These are phyloP conservation scores for Fundulus diaphanus DNA, from an alignment of 2,797 vertebrate genomes.

Conservation along the genomic window DNA sequence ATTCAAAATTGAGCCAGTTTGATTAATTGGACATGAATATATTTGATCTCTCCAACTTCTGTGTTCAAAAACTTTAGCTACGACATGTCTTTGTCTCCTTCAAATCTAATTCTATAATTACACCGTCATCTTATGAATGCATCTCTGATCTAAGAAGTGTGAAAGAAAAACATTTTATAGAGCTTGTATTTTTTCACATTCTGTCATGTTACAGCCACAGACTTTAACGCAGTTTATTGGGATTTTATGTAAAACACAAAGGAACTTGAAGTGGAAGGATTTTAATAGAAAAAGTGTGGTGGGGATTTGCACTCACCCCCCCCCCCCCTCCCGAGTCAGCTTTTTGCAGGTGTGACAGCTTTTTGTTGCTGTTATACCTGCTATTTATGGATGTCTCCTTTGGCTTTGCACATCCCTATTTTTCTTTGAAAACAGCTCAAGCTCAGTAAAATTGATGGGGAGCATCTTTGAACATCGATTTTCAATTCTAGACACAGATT, in stretches of 20 bases:
- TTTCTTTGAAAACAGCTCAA: too few species aligned
- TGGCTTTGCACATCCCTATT: too few species aligned
- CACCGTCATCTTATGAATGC: not conserved
- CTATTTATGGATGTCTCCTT: too few species aligned
- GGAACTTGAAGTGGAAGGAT: not conserved
- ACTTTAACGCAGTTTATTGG: not conserved
- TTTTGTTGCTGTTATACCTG: too few species aligned
- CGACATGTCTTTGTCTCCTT: not conserved
- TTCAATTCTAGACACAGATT: too few species aligned
- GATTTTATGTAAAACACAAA: not conserved
- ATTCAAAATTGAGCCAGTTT: not conserved
- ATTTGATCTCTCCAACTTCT: not conserved
- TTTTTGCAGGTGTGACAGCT: too few species aligned
- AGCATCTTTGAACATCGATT: too few species aligned
- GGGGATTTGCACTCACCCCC: too few species aligned
- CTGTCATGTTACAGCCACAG: not conserved
- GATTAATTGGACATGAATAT: not conserved
- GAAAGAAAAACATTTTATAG: not conserved
- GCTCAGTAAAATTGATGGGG: too few species aligned
- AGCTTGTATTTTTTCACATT: not conserved
- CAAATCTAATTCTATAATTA: not conserved
- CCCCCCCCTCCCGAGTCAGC: too few species aligned
- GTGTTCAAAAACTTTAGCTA: not conserved
- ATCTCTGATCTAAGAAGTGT: not conserved
- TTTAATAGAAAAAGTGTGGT: too few species aligned